Conservation (phyloP, 2,888 invertebrate species). For the Apodemia zela region DNA sequence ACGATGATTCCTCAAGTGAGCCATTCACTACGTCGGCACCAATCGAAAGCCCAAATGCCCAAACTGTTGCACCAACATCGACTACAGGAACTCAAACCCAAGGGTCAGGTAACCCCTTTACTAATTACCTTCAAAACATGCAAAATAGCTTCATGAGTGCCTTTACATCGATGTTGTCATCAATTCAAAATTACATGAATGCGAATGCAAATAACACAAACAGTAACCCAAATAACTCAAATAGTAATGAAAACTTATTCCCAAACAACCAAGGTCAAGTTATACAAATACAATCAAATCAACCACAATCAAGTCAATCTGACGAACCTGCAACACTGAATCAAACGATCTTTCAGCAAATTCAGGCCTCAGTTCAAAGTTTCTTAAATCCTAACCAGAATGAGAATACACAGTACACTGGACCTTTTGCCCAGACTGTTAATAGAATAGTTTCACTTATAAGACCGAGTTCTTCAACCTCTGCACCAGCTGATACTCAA, state of each 20-base stretch:
- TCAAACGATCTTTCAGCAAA: neutral
- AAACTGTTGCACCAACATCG: neutral
- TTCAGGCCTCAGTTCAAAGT: neutral
- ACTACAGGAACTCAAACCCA: neutral
- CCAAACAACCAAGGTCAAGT: too few species aligned
- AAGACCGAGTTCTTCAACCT: neutral
- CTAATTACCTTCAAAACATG: too few species aligned
- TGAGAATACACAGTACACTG: neutral
- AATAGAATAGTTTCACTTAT: conserved; percentile 1
- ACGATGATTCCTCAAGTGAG: conserved; percentile 22
- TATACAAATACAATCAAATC: neutral
- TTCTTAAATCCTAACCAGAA: neutral
- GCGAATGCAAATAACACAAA: neutral
- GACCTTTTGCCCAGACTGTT: neutral
- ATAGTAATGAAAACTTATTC: too few species aligned
- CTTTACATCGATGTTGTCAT: too few species aligned
- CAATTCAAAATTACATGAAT: too few species aligned
- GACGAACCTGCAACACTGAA: neutral
- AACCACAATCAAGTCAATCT: neutral
- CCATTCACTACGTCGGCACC: neutral
- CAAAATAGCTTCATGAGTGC: too few species aligned
- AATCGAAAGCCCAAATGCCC: neutral
- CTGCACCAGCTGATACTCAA: conserved; percentile 19
- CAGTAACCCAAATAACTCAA: too few species aligned
- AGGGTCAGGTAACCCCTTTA: neutral